Percentiles rank a stretch among this genome's conserved stretches.
Conservation (phyloP, 2,797 vertebrate genomes). For the Clarias laeviceps region DNA sequence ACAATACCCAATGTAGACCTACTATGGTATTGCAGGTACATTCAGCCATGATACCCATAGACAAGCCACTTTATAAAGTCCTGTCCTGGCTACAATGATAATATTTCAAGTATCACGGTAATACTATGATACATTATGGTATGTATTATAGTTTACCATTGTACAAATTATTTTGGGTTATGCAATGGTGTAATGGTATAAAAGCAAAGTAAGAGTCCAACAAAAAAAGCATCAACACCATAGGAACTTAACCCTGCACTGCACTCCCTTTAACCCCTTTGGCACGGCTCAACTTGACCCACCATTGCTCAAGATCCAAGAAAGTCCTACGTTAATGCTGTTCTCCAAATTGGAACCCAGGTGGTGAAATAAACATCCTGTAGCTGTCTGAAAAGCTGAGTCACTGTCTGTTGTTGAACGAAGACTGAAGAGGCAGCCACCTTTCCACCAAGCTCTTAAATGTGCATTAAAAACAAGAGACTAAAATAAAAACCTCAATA, state of each 20-base stretch:
- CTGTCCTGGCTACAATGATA: too few species aligned
- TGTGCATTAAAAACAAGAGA: background rate
- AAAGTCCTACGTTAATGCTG: background rate
- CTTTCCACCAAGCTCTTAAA: background rate
- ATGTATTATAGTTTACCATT: too few species aligned
- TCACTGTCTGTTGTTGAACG: background rate
- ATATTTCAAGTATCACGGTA: too few species aligned
- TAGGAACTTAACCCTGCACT: background rate
- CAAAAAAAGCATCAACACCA: background rate
- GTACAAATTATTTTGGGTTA: too few species aligned
- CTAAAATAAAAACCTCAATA: background rate
- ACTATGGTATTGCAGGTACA: too few species aligned
- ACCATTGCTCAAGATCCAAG: background rate
- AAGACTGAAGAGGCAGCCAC: background rate
- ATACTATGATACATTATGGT: too few species aligned
- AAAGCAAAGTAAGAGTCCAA: background rate
- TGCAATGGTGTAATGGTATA: too few species aligned
- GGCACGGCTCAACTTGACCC: background rate
- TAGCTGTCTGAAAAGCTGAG: slow-evolving; percentile 7
- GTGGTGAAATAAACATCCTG: background rate
- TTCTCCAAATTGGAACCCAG: background rate
- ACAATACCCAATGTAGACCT: too few species aligned
- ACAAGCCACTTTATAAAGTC: too few species aligned
- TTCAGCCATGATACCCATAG: too few species aligned
- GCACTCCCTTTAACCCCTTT: background rate